phyloP scores from a whole-genome alignment of 1,140 invertebrate species.

The Trichogramma pretiosum region DNA sequence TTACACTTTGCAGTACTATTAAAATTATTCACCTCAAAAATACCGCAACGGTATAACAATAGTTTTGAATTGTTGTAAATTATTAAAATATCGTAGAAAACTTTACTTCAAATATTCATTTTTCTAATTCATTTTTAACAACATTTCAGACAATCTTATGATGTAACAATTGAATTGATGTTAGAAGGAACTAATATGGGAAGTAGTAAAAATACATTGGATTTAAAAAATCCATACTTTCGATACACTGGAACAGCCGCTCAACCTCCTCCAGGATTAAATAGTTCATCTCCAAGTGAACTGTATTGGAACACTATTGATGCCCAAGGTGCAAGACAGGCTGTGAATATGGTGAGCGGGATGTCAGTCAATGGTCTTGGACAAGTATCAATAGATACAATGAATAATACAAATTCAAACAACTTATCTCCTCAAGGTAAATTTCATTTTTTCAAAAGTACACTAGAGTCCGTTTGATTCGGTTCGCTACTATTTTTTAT shows the following conservation, averaged over 20 bases:
- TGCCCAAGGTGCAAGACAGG: conserved; percentile 60
- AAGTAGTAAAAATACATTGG: conserved; percentile 79
- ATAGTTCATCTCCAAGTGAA: conserved; percentile 84
- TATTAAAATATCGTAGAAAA: too few relatives aligned
- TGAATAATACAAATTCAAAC: conserved; percentile 45
- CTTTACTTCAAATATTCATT: too few relatives aligned
- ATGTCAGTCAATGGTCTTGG: conserved; percentile 69
- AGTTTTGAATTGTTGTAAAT: too few relatives aligned
- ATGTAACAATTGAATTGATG: conserved; percentile 92
- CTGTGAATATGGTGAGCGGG: conserved; percentile 71
- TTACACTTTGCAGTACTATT: too few relatives aligned
- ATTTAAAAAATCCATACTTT: conserved; percentile 99
- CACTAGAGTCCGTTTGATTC: not conserved
- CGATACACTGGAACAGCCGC: conserved; percentile 81
- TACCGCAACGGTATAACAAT: too few relatives aligned
- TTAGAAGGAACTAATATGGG: conserved; percentile 79
- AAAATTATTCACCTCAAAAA: too few relatives aligned
- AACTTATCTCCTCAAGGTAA: conserved; percentile 51
- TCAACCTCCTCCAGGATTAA: conserved; percentile 80
- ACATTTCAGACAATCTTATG: conserved; percentile 80
- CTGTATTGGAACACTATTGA: conserved; percentile 81
- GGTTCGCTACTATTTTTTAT: not conserved
- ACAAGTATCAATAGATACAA: conserved; percentile 62
- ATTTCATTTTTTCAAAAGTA: conserved; percentile 21
- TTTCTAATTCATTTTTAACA: too few relatives aligned